A percentile compares a stretch with the other conserved stretches of the same genome.
phyloP scores from a whole-genome alignment of 2,797 vertebrate genomes.

The Numenius phaeopus region DNA sequence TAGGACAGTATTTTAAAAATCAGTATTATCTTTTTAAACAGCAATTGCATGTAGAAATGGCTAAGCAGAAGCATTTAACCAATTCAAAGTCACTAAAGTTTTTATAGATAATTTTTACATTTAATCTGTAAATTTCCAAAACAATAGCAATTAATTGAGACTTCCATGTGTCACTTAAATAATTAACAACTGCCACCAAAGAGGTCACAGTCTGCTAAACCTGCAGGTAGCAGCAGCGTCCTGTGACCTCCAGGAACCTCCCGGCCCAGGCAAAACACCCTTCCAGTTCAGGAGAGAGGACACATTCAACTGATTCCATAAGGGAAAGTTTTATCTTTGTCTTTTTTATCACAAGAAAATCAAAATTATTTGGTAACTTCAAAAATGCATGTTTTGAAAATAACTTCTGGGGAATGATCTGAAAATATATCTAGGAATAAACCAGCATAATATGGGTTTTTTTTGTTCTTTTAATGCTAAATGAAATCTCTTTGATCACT shows the following conservation, averaged over 20 bases:
- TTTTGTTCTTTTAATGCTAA: background rate
- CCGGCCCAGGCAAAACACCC: background rate
- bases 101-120: background rate
- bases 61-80: background rate
- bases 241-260: background rate
- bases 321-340: background rate
- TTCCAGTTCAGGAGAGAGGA: background rate
- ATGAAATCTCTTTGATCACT: background rate
- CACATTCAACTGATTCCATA: background rate
- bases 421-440: background rate
- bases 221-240: background rate
- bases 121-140: background rate
- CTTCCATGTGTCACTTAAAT: background rate
- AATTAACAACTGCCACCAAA: background rate
- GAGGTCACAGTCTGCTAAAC: background rate
- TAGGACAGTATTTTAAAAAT: background rate
- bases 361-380: background rate
- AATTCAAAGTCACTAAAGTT: background rate
- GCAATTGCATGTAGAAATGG: conserved; percentile 34
- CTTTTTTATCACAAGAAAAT: background rate
- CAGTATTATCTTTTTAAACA: background rate
- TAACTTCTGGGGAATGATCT: background rate
- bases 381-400: background rate
- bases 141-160: background rate
- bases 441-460: too few species aligned